These are phyloP conservation scores for Meleagris gallopavo DNA, from an alignment of 2,113 vertebrate genomes.

Conservation along the genomic window DNA sequence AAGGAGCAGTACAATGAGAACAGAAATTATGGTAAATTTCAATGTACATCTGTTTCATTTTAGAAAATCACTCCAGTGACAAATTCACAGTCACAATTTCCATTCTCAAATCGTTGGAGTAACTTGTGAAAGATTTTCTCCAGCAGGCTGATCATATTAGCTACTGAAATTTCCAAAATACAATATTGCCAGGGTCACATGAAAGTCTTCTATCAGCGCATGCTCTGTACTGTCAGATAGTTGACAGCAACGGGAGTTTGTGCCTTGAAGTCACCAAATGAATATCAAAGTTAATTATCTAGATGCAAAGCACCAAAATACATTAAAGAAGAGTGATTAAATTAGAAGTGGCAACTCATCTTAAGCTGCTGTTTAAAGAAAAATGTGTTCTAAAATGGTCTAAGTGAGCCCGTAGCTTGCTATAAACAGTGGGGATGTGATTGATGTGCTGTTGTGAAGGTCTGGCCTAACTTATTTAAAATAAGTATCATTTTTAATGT, in stretches of 20 bases:
- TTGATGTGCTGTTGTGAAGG: background rate
- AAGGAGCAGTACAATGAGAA: background rate
- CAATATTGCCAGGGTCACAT: background rate
- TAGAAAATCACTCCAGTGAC: background rate
- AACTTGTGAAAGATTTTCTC: background rate
- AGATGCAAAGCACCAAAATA: conserved; percentile 1
- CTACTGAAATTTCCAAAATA: conserved; percentile 17
- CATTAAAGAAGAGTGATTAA: conserved; percentile 43
- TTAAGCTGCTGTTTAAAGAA: conserved; percentile 36
- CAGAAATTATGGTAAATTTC: background rate
- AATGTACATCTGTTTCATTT: background rate
- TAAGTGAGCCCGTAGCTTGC: background rate
- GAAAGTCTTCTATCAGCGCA: background rate
- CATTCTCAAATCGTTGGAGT: background rate
- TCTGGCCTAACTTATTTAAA: background rate
- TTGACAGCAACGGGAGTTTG: conserved; percentile 50
- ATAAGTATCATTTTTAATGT: background rate
- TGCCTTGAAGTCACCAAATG: conserved; percentile 21
- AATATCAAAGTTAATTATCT: conserved; percentile 67
- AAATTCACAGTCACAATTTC: background rate
- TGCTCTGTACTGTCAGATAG: background rate
- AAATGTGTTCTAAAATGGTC: background rate
- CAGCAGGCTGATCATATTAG: background rate
- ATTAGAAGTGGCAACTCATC: background rate
- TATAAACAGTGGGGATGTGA: background rate